Conservation (phyloP, 2,113 vertebrate genomes). For the Tragelaphus buxtoni region DNA sequence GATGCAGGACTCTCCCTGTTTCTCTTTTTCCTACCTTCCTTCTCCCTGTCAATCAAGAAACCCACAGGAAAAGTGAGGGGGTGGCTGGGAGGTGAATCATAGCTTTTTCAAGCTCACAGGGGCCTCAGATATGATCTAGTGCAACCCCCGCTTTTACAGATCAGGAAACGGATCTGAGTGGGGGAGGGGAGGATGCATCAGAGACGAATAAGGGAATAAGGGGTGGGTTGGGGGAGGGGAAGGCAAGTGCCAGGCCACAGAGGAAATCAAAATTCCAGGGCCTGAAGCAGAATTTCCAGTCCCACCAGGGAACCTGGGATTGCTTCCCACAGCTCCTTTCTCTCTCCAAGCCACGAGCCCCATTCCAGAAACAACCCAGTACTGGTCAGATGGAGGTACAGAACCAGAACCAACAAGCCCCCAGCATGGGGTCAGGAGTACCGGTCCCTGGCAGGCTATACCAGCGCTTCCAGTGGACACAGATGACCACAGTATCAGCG, state of each 20-base stretch:
- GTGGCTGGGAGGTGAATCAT: background rate
- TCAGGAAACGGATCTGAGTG: conserved; percentile 18
- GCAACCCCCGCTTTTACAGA: conserved; percentile 13
- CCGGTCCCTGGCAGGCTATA: background rate
- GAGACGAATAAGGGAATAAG: background rate
- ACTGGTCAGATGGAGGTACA: background rate
- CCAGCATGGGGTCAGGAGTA: accelerated
- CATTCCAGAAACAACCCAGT: background rate
- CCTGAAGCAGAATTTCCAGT: conserved; percentile 45
- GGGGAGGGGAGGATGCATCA: conserved; percentile 1
- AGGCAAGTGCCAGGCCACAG: conserved; percentile 45
- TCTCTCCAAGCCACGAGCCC: background rate
- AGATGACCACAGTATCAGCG: accelerated
- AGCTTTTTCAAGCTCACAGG: background rate
- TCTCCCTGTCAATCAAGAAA: background rate
- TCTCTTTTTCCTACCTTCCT: background rate
- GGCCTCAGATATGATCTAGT: background rate
- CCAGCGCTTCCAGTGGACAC: background rate
- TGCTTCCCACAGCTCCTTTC: background rate
- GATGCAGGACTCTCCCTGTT: background rate
- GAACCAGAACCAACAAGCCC: background rate
- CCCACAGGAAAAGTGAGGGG: background rate
- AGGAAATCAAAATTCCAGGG: conserved; percentile 65
- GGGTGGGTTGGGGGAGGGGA: background rate
- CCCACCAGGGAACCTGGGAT: background rate